Conservation (phyloP, 2,797 vertebrate species). For the Gallirallus australis region DNA sequence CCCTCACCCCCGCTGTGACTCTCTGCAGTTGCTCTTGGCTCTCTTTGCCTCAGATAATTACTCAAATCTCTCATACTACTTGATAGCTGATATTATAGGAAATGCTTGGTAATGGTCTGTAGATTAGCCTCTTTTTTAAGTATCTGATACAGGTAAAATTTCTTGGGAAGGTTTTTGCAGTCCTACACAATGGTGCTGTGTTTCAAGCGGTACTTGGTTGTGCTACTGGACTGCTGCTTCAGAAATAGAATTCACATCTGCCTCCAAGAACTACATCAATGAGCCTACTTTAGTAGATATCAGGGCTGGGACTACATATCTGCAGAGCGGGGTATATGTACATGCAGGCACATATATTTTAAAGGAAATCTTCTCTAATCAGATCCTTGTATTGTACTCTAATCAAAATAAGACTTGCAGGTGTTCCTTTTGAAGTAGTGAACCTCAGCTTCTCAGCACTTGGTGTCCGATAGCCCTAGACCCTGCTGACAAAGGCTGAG, state of each 20-base stretch:
- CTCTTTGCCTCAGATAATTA: neutral
- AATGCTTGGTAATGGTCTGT: neutral
- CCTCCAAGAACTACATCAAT: neutral
- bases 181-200: neutral
- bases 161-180: neutral
- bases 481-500: neutral
- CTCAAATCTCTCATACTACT: neutral
- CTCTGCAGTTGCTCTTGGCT: neutral
- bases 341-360: neutral
- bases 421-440: neutral
- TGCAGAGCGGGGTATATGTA: neutral
- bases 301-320: neutral
- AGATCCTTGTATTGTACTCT: neutral
- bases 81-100: neutral
- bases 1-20: neutral
- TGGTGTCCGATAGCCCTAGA: rapidly evolving
- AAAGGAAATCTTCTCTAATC: neutral
- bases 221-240: neutral
- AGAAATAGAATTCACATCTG: neutral
- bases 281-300: neutral
- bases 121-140: neutral
- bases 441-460: neutral
- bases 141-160: neutral
- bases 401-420: neutral
- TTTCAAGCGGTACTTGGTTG: neutral